Conservation (phyloP, 2,113 vertebrate species). For the Neodon shergylaensis region DNA sequence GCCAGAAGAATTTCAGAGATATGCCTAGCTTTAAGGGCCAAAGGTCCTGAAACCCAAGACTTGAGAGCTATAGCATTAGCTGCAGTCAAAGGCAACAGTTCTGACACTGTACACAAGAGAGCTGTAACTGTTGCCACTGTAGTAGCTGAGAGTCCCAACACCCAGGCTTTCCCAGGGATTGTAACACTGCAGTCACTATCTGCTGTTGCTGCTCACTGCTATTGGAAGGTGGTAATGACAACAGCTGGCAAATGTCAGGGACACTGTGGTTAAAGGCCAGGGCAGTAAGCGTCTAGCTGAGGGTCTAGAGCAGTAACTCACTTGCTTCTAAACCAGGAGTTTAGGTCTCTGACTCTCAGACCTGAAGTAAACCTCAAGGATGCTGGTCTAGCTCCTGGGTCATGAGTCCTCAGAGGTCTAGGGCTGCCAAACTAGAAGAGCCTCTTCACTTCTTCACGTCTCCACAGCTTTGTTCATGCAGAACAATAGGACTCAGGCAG, state of each 20-base stretch:
- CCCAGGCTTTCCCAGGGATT: background rate
- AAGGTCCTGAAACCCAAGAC: background rate
- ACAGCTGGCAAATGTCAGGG: background rate
- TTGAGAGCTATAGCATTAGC: background rate
- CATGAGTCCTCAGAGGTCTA: background rate
- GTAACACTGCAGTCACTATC: background rate
- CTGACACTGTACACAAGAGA: too few relatives aligned
- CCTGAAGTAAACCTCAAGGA: background rate
- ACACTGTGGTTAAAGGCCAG: background rate
- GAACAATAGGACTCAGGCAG: background rate
- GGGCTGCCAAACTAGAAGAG: background rate
- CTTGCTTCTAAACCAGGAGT: background rate
- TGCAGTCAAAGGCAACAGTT: background rate
- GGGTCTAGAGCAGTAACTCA: background rate
- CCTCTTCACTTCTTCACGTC: background rate
- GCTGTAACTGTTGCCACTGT: background rate
- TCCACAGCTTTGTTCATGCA: background rate
- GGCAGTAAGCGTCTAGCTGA: background rate
- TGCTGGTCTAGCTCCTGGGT: background rate
- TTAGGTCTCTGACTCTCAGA: background rate
- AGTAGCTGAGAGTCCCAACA: background rate
- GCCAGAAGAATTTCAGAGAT: background rate
- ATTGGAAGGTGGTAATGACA: background rate
- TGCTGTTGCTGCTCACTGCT: background rate
- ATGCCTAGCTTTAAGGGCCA: background rate